Evolutionary conservation across 2,797 vertebrate species (phyloP).

Genomic region (Alauda arvensis): DNA sequence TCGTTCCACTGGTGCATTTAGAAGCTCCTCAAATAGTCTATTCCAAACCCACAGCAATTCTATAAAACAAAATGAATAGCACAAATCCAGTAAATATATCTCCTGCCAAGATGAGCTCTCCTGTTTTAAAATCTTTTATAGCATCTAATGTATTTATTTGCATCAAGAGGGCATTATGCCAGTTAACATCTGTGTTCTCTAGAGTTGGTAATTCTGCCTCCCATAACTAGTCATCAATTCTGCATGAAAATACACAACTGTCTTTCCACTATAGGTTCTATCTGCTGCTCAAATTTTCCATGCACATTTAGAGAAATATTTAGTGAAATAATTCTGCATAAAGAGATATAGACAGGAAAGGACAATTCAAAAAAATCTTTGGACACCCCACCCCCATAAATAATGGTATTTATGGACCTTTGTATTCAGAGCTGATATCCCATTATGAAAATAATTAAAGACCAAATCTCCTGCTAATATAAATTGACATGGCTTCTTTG

Average conservation of each 20-base stretch:
- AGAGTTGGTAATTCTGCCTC: slow-evolving; percentile 62
- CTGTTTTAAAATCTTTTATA: slow-evolving; percentile 63
- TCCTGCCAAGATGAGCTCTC: slow-evolving; percentile 59
- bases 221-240: slow-evolving; percentile 60
- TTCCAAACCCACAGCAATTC: slow-evolving; percentile 48
- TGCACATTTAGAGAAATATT: slow-evolving; percentile 5
- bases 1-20: slow-evolving; percentile 39
- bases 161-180: slow-evolving; percentile 60
- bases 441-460: slow-evolving; percentile 2
- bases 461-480: not conserved
- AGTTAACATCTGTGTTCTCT: slow-evolving; percentile 65
- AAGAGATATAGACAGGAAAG: not conserved
- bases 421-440: not conserved
- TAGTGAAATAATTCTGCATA: not conserved
- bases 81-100: slow-evolving; percentile 56
- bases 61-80: slow-evolving; percentile 61
- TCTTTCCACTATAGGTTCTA: slow-evolving; percentile 31
- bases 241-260: slow-evolving; percentile 54
- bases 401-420: not conserved
- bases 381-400: rapidly evolving
- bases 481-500: not conserved
- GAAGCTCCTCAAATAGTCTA: slow-evolving; percentile 44
- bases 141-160: slow-evolving; percentile 63
- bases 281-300: slow-evolving; percentile 4
- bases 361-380: not conserved